These are phyloP conservation scores for Heliconius hermathena DNA, from an alignment of 1,140 invertebrate genomes.

Conservation along the genomic window DNA sequence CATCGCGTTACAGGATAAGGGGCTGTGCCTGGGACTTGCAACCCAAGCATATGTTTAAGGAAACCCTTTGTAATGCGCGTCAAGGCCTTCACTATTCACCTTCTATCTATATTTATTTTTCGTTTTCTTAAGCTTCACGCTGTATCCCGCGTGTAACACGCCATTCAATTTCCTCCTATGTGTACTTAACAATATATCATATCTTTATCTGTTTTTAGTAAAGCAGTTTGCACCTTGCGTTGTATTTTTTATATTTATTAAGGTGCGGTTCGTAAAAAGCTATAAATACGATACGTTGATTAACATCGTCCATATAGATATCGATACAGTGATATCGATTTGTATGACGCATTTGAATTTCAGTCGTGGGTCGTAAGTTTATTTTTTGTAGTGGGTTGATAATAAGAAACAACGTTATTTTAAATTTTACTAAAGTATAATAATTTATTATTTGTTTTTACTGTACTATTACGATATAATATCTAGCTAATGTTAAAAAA, in stretches of 20 bases:
- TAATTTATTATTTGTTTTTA: no score
- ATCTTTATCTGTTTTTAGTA: neutral
- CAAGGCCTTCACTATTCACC: no score
- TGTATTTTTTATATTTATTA: neutral
- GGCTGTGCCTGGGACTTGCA: no score
- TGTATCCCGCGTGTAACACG: no score
- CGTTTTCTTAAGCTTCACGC: no score
- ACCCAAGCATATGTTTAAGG: no score
- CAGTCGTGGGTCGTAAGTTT: neutral
- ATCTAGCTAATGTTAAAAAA: no score
- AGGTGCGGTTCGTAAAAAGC: neutral
- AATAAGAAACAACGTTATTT: neutral
- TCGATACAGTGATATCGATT: slow-evolving; percentile 1
- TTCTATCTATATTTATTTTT: no score
- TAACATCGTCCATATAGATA: slow-evolving; percentile 1
- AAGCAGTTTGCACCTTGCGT: neutral
- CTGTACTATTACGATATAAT: no score
- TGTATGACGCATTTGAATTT: slow-evolving; percentile 4
- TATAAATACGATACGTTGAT: slow-evolving; percentile 10
- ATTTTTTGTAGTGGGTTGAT: neutral
- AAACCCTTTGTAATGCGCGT: no score
- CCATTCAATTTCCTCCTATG: neutral
- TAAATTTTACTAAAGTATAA: no score
- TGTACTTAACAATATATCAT: neutral
- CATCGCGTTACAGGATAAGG: no score